Percentiles rank a stretch among this genome's conserved stretches.
Evolutionary conservation across 1,140 invertebrate genomes (phyloP).

Genomic region (Drosophila teissieri): DNA sequence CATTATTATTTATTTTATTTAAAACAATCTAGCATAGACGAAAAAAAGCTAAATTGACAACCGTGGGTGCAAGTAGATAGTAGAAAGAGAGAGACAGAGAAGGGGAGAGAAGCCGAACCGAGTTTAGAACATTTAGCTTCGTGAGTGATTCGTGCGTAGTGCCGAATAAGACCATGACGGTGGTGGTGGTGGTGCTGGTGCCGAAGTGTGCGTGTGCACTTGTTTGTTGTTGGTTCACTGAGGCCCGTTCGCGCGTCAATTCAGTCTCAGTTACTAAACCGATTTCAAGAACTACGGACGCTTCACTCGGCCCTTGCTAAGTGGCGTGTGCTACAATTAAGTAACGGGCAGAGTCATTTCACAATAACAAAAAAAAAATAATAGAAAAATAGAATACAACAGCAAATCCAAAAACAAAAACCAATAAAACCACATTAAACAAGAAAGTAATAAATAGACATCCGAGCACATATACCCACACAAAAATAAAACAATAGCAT

Average conservation of each 20-base stretch:
- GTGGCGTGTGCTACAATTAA: slow-evolving; percentile 68
- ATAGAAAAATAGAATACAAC: slow-evolving; percentile 12
- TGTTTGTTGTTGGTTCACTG: slow-evolving; percentile 57
- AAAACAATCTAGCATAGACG: too few species aligned
- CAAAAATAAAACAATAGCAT: slow-evolving; percentile 18
- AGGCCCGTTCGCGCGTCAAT: slow-evolving; percentile 66
- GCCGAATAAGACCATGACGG: slow-evolving; percentile 23
- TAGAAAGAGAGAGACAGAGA: neutral
- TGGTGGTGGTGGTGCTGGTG: slow-evolving; percentile 5
- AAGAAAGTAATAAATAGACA: slow-evolving; percentile 27
- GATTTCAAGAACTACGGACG: slow-evolving; percentile 74
- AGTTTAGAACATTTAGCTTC: slow-evolving; percentile 27
- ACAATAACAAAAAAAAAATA: slow-evolving; percentile 22
- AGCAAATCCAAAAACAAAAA: slow-evolving; percentile 15
- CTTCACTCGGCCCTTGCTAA: slow-evolving; percentile 58
- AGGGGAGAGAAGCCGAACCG: slow-evolving; percentile 11
- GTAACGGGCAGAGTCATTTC: slow-evolving; percentile 59
- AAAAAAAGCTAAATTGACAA: too few species aligned
- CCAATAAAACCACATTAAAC: slow-evolving; percentile 15
- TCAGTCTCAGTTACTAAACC: slow-evolving; percentile 70
- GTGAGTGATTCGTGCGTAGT: slow-evolving; percentile 20
- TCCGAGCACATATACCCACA: slow-evolving; percentile 12
- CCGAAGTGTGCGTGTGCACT: slow-evolving; percentile 42
- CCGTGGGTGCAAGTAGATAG: too few species aligned
- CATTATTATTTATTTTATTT: too few species aligned